Evolutionary conservation across 2,888 invertebrate genomes (phyloP).

Genomic region (Nineta flava): DNA sequence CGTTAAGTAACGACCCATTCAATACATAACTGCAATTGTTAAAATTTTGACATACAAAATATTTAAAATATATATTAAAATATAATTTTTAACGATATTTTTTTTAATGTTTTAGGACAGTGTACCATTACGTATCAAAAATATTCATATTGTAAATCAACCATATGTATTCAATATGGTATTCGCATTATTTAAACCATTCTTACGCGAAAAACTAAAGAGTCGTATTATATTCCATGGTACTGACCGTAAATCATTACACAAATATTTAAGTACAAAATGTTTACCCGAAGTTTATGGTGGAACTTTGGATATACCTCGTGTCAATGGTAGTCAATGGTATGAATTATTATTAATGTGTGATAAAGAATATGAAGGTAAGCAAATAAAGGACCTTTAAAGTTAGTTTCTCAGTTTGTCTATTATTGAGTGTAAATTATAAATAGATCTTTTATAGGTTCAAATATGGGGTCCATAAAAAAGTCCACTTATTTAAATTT

Average conservation of each 20-base stretch:
- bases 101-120: constrained; percentile 45
- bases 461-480: not conserved
- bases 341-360: constrained; percentile 51
- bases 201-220: constrained; percentile 71
- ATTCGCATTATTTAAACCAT: constrained; percentile 77
- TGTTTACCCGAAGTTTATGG: constrained; percentile 56
- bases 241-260: constrained; percentile 52
- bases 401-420: too few species aligned
- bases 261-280: constrained; percentile 55
- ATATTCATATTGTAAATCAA: constrained; percentile 78
- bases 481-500: not conserved
- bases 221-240: constrained; percentile 69
- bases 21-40: not conserved
- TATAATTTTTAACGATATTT: constrained; percentile 1
- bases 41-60: not conserved
- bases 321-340: constrained; percentile 57
- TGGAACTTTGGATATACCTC: constrained; percentile 51
- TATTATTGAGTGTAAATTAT: not conserved
- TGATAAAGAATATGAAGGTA: constrained; percentile 59
- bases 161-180: constrained; percentile 82
- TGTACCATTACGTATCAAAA: constrained; percentile 72
- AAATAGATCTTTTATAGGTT: too few species aligned
- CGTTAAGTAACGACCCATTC: too few species aligned
- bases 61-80: not conserved
- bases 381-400: constrained; percentile 11